These are phyloP conservation scores for Crypturellus undulatus DNA, from an alignment of 2,113 vertebrate genomes.

Conservation along the genomic window DNA sequence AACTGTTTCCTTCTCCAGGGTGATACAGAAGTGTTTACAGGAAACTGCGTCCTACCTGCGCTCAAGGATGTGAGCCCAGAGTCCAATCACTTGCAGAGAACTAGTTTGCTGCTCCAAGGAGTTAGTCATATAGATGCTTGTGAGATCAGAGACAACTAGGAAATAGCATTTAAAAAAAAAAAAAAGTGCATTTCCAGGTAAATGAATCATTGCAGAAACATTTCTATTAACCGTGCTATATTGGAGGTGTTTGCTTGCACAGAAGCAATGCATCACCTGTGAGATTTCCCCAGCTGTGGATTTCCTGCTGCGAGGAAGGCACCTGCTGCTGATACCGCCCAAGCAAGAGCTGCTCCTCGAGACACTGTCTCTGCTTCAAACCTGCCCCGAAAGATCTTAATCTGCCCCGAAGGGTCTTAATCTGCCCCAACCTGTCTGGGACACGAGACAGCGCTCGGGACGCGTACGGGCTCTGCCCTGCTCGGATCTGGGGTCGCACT, in stretches of 20 bases:
- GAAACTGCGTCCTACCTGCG: background rate
- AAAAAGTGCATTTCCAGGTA: background rate
- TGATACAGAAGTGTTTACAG: background rate
- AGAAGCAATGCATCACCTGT: background rate
- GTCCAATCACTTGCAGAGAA: background rate
- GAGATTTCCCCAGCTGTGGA: background rate
- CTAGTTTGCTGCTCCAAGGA: background rate
- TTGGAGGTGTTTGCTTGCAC: background rate
- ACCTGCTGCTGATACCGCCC: too few relatives aligned
- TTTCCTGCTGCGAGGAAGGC: background rate
- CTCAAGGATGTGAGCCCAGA: background rate
- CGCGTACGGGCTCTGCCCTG: background rate
- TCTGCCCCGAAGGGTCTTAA: background rate
- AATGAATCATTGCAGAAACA: background rate
- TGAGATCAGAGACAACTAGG: conserved; percentile 24
- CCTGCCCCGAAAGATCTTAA: background rate
- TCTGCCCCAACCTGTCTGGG: background rate
- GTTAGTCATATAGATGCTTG: background rate
- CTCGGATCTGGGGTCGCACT: background rate
- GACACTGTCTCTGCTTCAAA: fast-evolving
- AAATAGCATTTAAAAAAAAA: background rate
- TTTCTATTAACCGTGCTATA: background rate
- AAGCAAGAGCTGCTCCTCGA: background rate
- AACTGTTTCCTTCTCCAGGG: background rate
- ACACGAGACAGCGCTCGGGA: background rate